phyloP scores from a whole-genome alignment of 2,888 invertebrate species.

The Heterodera filipjevi region DNA sequence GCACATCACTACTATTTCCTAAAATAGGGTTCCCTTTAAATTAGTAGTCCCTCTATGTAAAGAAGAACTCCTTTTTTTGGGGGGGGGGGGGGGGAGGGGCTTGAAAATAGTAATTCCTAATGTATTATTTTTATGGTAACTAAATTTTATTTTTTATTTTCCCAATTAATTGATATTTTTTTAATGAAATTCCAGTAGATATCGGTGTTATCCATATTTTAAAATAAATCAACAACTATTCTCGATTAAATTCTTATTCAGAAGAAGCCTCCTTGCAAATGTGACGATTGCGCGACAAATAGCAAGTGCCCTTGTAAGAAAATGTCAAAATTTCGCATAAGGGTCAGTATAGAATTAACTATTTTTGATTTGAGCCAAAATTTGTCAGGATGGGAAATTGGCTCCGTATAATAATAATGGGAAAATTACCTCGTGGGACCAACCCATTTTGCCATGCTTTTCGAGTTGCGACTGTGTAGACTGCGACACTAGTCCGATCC shows the following conservation, averaged over 20 bases:
- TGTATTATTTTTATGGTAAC: too few relatives aligned
- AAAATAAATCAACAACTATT: too few relatives aligned
- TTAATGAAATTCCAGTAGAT: too few relatives aligned
- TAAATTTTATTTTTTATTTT: too few relatives aligned
- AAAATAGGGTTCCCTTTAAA: too few relatives aligned
- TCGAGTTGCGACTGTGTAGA: background rate
- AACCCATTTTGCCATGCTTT: background rate
- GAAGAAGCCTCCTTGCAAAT: background rate
- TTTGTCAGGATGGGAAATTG: background rate
- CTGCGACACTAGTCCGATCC: background rate
- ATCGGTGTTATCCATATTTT: too few relatives aligned
- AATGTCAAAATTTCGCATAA: background rate
- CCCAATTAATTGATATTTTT: too few relatives aligned
- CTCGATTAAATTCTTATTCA: background rate
- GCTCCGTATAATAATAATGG: background rate
- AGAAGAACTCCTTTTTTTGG: too few relatives aligned
- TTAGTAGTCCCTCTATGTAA: too few relatives aligned
- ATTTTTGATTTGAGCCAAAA: background rate
- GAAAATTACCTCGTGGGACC: background rate
- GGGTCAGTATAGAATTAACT: background rate
- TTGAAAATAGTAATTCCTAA: too few relatives aligned
- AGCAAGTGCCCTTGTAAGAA: background rate
- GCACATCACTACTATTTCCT: too few relatives aligned
- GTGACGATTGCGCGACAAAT: background rate
- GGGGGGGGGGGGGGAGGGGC: too few relatives aligned